Evolutionary conservation across 2,888 invertebrate genomes (phyloP), one percentile per base, ranked within the genome.

Genomic region (Luperina testacea): DNA sequence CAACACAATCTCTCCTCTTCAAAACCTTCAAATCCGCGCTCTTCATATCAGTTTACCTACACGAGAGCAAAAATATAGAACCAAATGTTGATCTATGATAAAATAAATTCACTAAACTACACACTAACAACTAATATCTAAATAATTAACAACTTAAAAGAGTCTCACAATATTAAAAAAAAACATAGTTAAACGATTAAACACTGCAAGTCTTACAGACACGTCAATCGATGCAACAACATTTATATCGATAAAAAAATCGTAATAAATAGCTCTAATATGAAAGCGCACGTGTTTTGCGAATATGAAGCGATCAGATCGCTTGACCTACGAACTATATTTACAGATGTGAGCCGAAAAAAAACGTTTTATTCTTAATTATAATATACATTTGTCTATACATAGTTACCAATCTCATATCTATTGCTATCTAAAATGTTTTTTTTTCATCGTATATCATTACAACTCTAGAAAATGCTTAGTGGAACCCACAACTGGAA

Each of bases 311-410:
- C 92, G 93, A 92, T 92, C 85, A 92, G 75, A 96, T 95, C 92
- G 95, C 95, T 88, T 86, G 85, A 84, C 91, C 90, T 93, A 92
- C 84, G 77, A 71, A 83, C 94, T 95, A 95, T 96, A 96, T 96
- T 90, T 96, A 96, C 96, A 96, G 45, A 84, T 80, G 92, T 93
- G 95, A 95, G 94, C 93, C 87, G 88, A 91, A 89, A 91, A 90
- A 90, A 89, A 87, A 83, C 75, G 79, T 57, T 80, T 90, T 86
- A 1, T 88, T 87, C 91, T 93, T 93, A 89, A 87, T 84, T 90
- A 84, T 74, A 88, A 89, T 92, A 92, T 94, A 95, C 94, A 95
- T 88, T 90, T 91, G 87, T 93, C 92, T 94, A 93, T 94, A 95
- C 91, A 94, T 87, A 86, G 79, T 88, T 89, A 87, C 84, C 87